phyloP scores from a whole-genome alignment of 2,888 invertebrate genomes.

The Cosmorhoe ocellata region DNA sequence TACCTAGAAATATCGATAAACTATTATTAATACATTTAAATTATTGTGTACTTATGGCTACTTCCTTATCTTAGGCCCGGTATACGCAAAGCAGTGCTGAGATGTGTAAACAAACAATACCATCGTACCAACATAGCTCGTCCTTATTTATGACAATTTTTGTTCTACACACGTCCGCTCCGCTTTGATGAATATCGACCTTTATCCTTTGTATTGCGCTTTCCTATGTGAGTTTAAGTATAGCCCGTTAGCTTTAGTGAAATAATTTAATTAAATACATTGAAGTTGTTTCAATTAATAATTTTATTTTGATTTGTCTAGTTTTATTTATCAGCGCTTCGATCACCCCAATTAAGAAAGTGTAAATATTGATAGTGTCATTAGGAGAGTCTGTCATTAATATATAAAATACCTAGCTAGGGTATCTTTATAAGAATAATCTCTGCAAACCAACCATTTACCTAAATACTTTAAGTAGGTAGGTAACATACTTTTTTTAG shows the following conservation, averaged over 20 bases:
- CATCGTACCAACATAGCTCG: not conserved
- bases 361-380: conserved; percentile 28
- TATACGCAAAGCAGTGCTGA: conserved; percentile 7
- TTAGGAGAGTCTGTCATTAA: conserved; percentile 18
- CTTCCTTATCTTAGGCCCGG: conserved; percentile 43
- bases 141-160: not conserved
- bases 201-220: conserved; percentile 65
- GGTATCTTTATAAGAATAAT: no score
- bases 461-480: no score
- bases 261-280: conserved; percentile 70
- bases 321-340: conserved; percentile 32
- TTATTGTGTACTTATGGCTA: conserved; percentile 69
- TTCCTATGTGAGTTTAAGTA: conserved; percentile 69
- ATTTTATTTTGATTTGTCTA: conserved; percentile 75
- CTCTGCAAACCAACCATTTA: no score
- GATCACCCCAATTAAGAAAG: conserved; percentile 10
- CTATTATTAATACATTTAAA: conserved; percentile 43
- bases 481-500: no score
- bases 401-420: not conserved
- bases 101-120: not conserved
- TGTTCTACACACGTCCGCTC: conserved; percentile 1
- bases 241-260: conserved; percentile 74
- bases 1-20: conserved; percentile 50
- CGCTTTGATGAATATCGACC: conserved; percentile 9
- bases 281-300: conserved; percentile 81